These are phyloP conservation scores for Mesorhabditis spiculigera DNA, from an alignment of 2,888 invertebrate genomes.

Conservation along the genomic window DNA sequence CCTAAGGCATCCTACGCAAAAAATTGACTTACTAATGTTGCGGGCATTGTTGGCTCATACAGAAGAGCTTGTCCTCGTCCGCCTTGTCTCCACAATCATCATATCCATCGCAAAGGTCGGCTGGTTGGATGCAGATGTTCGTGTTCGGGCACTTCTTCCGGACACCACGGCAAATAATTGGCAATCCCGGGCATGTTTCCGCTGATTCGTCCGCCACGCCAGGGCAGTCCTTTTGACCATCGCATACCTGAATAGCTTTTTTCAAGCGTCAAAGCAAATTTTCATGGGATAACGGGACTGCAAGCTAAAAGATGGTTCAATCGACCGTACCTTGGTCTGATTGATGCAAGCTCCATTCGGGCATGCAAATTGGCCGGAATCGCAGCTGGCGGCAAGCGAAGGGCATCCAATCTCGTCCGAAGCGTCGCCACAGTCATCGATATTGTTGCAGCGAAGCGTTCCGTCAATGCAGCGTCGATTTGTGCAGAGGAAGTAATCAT, in stretches of 20 bases:
- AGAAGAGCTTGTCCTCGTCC: conserved; percentile 67
- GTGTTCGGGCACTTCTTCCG: conserved; percentile 71
- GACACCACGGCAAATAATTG: conserved; percentile 57
- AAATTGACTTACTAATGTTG: conserved; percentile 46
- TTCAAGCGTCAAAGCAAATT: background rate
- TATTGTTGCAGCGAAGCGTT: conserved; percentile 68
- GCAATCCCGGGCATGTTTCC: conserved; percentile 75
- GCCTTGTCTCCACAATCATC: conserved; percentile 86
- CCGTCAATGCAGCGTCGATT: conserved; percentile 75
- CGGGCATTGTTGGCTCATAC: conserved; percentile 63
- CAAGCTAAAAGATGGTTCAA: background rate
- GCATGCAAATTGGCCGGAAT: conserved; percentile 89
- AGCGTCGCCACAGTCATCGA: conserved; percentile 95
- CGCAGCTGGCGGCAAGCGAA: conserved; percentile 66
- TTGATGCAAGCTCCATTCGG: conserved; percentile 82
- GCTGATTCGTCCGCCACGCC: conserved; percentile 68
- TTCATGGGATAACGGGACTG: background rate
- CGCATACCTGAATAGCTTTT: conserved; percentile 73
- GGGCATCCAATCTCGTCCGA: conserved; percentile 84
- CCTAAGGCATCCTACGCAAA: background rate
- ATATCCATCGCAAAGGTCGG: conserved; percentile 91
- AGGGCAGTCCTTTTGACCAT: conserved; percentile 82
- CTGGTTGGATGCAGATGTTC: conserved; percentile 84
- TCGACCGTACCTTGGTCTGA: conserved; percentile 38
- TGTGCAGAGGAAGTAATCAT: conserved; percentile 53